Base-by-base conservation (phyloP, 2,888 invertebrate genomes). In the Strigamia transsilvanica region DNA sequence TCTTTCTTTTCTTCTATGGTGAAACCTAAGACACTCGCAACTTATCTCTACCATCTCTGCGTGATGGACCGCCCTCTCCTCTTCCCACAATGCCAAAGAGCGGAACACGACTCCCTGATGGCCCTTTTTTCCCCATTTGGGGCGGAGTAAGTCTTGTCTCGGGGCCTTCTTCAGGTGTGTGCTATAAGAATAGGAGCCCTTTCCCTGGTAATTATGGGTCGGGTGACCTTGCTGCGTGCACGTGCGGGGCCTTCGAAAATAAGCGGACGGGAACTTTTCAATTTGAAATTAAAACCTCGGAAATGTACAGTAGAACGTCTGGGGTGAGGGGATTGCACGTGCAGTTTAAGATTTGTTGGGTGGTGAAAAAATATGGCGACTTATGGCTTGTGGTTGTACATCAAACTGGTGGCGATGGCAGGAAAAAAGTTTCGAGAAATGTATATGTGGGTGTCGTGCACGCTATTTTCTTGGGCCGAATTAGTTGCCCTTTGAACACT, bases 151-250 rank as follows among this genome's bases (percentile, higher is more conserved):
- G 61, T 18, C 61, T 61, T 61, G 61, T 61, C 61, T 61, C 18
- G n/a, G 23, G 21, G 61, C 61, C 23, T 18, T 61, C 61, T 61
- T 61, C 61, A 61, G 61, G 61, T 61, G 61, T 61, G 61, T 61
- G 61, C 18, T 23, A 61, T 61, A 61, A 61, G 61, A 61, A 61
- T 61, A 15, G 61, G 23, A n/a, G 61, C 61, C 21, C 61, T 61
- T 61, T 61, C n/a, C 61, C 61, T 23, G 61, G 61, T 61, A 61
- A 61, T 61, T 61, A 61, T 61, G 61, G 61, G 61, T 61, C 61
- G 12, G 18, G 23, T 61, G 61, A 61, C 61, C 61, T 61, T 61
- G 21, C 61, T 9, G 10, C 6, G 23, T 21, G 21, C 61, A 61
- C 61, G 61, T 61, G 61, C 61, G 61, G 21, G 61, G 4, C 21